phyloP scores from a whole-genome alignment of 2,113 vertebrate genomes.

The Aptenodytes patagonicus region DNA sequence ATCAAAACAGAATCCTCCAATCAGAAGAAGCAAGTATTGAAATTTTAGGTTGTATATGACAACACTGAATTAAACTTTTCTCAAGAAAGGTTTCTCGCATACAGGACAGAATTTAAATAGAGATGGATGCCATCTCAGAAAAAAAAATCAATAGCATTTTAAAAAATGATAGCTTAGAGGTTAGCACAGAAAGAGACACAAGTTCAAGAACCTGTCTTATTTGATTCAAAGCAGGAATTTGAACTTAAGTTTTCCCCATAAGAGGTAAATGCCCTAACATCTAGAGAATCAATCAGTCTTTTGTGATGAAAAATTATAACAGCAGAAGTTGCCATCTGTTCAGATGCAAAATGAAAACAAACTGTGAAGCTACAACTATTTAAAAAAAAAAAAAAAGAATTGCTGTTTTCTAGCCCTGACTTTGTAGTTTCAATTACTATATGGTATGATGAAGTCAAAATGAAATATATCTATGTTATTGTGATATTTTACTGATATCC shows the following conservation, averaged over 20 bases:
- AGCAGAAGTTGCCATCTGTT: constrained; percentile 38
- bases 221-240: constrained; percentile 15
- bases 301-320: constrained; percentile 8
- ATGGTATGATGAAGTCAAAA: background rate
- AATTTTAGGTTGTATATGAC: background rate
- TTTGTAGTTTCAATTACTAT: background rate
- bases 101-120: background rate
- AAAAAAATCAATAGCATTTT: constrained; percentile 7
- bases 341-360: constrained; percentile 32
- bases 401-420: background rate
- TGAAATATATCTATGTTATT: background rate
- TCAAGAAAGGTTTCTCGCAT: background rate
- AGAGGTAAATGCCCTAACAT: background rate
- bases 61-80: background rate
- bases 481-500: background rate
- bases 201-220: background rate
- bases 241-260: background rate
- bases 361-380: background rate
- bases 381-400: background rate
- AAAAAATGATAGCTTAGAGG: background rate
- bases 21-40: background rate
- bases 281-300: constrained; percentile 4
- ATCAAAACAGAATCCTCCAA: background rate
- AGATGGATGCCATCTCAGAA: background rate
- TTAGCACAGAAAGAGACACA: background rate